Evolutionary conservation across 2,113 vertebrate genomes (phyloP).

Genomic region (Colius striatus): DNA sequence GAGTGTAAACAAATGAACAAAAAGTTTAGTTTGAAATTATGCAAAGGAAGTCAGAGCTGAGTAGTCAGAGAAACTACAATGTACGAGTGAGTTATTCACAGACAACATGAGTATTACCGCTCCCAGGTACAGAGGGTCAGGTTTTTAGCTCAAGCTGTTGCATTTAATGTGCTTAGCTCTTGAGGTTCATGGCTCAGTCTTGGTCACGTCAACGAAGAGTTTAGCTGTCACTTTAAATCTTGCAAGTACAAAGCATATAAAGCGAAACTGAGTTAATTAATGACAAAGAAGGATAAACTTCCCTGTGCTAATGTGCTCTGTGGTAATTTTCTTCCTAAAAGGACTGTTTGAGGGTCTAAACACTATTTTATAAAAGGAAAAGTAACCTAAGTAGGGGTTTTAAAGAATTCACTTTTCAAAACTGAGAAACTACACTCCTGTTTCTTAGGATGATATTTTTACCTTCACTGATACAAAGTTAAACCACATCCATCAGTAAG

Average conservation of each 20-base stretch:
- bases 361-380: background rate
- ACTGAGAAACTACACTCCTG: background rate
- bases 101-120: background rate
- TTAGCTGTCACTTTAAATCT: background rate
- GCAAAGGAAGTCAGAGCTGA: background rate
- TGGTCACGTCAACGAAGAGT: background rate
- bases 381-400: background rate
- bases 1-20: background rate
- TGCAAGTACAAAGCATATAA: background rate
- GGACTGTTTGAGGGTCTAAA: background rate
- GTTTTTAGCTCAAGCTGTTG: background rate
- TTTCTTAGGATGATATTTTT: background rate
- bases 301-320: background rate
- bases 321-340: background rate
- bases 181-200: background rate
- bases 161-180: background rate
- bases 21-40: conserved; percentile 9
- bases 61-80: background rate
- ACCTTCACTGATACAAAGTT: background rate
- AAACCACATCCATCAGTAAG: background rate
- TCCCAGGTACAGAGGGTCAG: background rate
- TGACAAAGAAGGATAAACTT: background rate
- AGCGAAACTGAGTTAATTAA: background rate
- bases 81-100: background rate
- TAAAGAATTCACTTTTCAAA: background rate